Conservation (phyloP, 2,888 invertebrate genomes). For the Chrysina gloriosa region DNA sequence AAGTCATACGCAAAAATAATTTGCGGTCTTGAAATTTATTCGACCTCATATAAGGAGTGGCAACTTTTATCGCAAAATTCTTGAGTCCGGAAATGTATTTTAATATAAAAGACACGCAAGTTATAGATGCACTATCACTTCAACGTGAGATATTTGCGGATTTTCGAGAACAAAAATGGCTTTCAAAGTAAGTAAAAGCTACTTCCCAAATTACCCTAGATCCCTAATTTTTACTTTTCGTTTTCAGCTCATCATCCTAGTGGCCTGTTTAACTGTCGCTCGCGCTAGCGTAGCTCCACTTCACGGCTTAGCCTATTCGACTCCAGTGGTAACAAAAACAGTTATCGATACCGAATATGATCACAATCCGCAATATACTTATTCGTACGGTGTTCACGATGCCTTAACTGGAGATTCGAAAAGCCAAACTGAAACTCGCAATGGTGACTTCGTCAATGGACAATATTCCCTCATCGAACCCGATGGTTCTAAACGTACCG, state of each 20-base stretch:
- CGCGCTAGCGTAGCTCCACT: slow-evolving; percentile 48
- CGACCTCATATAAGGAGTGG: not conserved
- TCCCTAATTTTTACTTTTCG: slow-evolving; percentile 35
- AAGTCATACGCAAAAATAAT: not conserved
- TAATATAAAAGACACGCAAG: no score
- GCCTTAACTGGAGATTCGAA: slow-evolving; percentile 70
- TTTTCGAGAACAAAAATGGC: no score
- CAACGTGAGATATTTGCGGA: no score
- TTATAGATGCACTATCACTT: no score
- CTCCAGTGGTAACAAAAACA: slow-evolving; percentile 43
- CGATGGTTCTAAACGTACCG: slow-evolving; percentile 74
- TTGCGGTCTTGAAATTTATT: not conserved
- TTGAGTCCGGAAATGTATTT: no score
- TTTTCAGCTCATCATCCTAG: slow-evolving; percentile 52
- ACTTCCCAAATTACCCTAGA: no score
- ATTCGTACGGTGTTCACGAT: slow-evolving; percentile 71
- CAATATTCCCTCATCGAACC: slow-evolving; percentile 70
- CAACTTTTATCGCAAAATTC: not conserved
- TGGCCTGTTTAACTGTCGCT: slow-evolving; percentile 53
- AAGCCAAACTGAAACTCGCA: slow-evolving; percentile 72
- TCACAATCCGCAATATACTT: slow-evolving; percentile 68
- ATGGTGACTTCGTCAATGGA: slow-evolving; percentile 73
- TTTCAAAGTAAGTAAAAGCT: no score
- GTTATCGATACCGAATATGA: slow-evolving; percentile 58
- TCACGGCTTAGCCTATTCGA: slow-evolving; percentile 44